Percentiles rank a stretch among this genome's conserved stretches.
phyloP scores from a whole-genome alignment of 2,888 invertebrate species.

The Epistrophella euchroma region DNA sequence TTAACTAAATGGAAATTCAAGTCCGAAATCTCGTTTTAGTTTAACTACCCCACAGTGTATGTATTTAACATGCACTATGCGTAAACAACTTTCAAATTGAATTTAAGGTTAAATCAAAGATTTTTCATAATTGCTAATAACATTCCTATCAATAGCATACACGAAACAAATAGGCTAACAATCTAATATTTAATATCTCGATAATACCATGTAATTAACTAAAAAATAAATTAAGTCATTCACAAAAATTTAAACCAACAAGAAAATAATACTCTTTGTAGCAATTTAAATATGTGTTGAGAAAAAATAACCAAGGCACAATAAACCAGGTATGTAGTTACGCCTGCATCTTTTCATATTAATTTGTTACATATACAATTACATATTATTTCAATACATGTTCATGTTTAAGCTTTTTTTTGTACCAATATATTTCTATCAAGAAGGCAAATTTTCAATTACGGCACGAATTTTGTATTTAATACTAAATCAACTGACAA shows the following conservation, averaged over 20 bases:
- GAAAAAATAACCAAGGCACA: background rate
- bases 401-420: too few species aligned
- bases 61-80: background rate
- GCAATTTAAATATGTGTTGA: background rate
- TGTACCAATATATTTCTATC: too few species aligned
- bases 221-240: conserved; percentile 33
- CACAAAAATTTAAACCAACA: background rate
- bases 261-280: background rate
- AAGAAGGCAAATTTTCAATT: too few species aligned
- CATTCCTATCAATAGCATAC: conserved; percentile 11
- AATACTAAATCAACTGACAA: too few species aligned
- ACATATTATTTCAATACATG: too few species aligned
- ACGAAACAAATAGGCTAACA: conserved; percentile 11
- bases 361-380: too few species aligned
- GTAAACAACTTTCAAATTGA: conserved; percentile 27
- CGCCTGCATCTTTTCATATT: too few species aligned
- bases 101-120: background rate
- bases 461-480: too few species aligned
- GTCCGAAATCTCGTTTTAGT: background rate
- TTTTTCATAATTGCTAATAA: background rate
- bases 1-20: background rate
- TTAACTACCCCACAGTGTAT: too few species aligned
- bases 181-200: conserved; percentile 18
- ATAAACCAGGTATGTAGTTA: too few species aligned
- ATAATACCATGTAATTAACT: conserved; percentile 31